Base-by-base conservation (phyloP, 35 echinoderm and acorn worm species). In the Stichopus chloronotus region DNA sequence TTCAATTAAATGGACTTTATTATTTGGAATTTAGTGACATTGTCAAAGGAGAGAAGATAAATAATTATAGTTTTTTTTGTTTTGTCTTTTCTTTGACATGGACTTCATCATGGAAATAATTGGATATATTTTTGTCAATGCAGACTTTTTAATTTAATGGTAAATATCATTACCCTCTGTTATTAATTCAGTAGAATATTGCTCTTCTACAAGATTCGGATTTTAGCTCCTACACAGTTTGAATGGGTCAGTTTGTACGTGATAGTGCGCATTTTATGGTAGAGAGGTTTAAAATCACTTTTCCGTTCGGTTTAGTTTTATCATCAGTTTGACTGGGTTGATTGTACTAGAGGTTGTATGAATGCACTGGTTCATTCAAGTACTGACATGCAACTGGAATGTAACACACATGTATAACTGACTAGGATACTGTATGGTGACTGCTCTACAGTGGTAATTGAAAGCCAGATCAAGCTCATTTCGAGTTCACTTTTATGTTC, bases 221-320 rank as follows among this genome's bases (percentile, higher is more conserved):
- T 74, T 74, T 74, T 74, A 74, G 69, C 69, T 74, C 14, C 30
- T 43, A 43, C 30, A 74, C 22, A 14, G 69, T 7, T 20, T 74
- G 69, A 74, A 2, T 74, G 69, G 69, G 69, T 74, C 69, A 74
- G 22, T 74, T 74, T n/a, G 17, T 43, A 43, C 69, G 22, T 74
- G 69, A 21, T 74, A 74, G 22, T 74, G 69, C 22, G 17, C 19
- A 74, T 74, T 74, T 74, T 74, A n/a, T 4, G 69, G 13, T 74
- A 65, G 11, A 9, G 61, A 65, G 61, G 4, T 6, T 65, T 14
- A 21, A 74, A 74, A 74, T 7, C 69, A 21, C 7, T 74, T n/a
- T 74, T 74, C 69, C 7, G 69, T 74, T 74, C n/a, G 69, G 69
- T 74, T 74, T 74, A 74, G 11, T 74, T 19, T 74, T 74, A 74